phyloP scores from a whole-genome alignment of 2,797 vertebrate genomes.

The Morelia viridis region DNA sequence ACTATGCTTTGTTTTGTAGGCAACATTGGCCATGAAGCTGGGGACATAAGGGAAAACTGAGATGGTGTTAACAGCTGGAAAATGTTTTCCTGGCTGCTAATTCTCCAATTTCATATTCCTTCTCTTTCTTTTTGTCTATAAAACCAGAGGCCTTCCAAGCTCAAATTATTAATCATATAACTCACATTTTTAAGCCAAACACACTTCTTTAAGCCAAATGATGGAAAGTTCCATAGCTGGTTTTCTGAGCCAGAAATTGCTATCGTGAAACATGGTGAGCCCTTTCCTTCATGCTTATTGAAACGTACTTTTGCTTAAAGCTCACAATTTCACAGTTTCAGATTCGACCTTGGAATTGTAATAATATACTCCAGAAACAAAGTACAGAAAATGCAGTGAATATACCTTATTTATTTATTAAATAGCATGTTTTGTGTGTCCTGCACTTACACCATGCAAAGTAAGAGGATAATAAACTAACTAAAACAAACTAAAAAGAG shows the following conservation, averaged over 20 bases:
- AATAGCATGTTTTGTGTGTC: not conserved
- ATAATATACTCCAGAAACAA: constrained; percentile 29
- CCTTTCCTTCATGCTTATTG: constrained; percentile 36
- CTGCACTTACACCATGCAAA: not conserved
- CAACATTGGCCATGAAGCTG: constrained; percentile 43
- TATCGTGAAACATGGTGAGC: constrained; percentile 34
- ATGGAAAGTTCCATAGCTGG: constrained; percentile 7
- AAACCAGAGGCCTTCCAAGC: constrained; percentile 41
- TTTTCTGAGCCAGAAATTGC: constrained; percentile 28
- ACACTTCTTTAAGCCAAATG: not conserved
- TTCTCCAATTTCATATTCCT: constrained; percentile 41
- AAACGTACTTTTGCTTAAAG: not conserved
- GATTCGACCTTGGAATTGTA: constrained; percentile 13
- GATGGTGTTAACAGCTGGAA: constrained; percentile 41
- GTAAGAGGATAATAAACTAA: not conserved
- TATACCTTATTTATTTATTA: not conserved
- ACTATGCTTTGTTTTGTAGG: no score
- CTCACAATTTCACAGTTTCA: constrained; percentile 14
- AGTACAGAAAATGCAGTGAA: not conserved
- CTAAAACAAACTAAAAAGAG: not conserved
- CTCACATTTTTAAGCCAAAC: constrained; percentile 48
- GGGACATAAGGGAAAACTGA: constrained; percentile 53
- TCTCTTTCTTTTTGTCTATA: constrained; percentile 42
- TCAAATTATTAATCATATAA: constrained; percentile 32
- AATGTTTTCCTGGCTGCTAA: constrained; percentile 43